phyloP scores from a whole-genome alignment of 2,888 invertebrate genomes.

The Cephus sareptanus region DNA sequence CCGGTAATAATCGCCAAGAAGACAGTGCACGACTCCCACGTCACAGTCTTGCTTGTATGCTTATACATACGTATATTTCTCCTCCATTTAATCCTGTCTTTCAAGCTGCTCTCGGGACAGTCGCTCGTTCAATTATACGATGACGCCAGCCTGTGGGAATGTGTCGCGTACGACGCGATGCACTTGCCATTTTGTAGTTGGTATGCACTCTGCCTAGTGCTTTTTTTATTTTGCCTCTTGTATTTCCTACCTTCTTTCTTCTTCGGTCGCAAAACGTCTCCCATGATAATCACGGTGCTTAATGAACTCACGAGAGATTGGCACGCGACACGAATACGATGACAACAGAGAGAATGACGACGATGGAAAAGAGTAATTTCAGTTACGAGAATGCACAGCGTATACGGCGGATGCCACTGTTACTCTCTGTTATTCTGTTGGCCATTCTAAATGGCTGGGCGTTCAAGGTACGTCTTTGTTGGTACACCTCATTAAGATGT shows the following conservation, averaged over 20 bases:
- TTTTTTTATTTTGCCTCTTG: too few relatives aligned
- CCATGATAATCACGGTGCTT: conserved; percentile 31
- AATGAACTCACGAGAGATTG: conserved; percentile 38
- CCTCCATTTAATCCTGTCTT: not conserved
- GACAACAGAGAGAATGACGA: conserved; percentile 14
- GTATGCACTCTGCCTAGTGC: too few relatives aligned
- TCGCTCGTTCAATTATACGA: conserved; percentile 25
- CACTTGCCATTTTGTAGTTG: too few relatives aligned
- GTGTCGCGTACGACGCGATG: conserved; percentile 20
- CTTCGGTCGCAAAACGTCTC: conserved; percentile 26
- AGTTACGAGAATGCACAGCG: too few relatives aligned
- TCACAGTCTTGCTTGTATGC: too few relatives aligned
- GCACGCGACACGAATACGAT: conserved; percentile 32
- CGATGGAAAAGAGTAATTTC: not conserved
- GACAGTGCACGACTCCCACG: not conserved
- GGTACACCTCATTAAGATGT: too few relatives aligned
- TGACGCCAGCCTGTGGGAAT: conserved; percentile 32
- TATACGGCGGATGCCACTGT: too few relatives aligned
- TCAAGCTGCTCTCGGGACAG: not conserved
- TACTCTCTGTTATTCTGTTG: too few relatives aligned
- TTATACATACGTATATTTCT: not conserved
- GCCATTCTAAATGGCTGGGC: too few relatives aligned
- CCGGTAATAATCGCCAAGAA: too few relatives aligned
- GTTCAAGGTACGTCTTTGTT: too few relatives aligned
- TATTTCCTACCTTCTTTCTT: not conserved